A percentile compares a stretch with the other conserved stretches of the same genome.
Evolutionary conservation across 2,113 vertebrate species (phyloP).

Genomic region (Elephantulus edwardii): DNA sequence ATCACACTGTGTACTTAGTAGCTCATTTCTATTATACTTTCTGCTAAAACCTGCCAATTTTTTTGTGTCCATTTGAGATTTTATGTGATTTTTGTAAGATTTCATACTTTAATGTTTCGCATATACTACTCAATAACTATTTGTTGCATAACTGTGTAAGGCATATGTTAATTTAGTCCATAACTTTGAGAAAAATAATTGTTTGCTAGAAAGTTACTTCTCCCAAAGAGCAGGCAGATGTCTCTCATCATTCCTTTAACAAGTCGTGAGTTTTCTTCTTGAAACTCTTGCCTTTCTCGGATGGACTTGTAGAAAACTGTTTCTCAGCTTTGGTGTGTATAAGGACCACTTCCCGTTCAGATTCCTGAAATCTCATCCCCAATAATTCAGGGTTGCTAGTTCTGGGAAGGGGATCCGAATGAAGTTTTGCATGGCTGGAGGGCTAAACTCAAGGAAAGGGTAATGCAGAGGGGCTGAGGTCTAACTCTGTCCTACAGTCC

Average conservation of each 20-base stretch:
- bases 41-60: slow-evolving; percentile 21
- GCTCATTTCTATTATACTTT: background rate
- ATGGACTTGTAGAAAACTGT: background rate
- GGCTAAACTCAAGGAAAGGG: background rate
- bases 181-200: background rate
- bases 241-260: background rate
- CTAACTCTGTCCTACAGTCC: background rate
- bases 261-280: background rate
- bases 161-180: background rate
- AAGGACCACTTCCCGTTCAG: background rate
- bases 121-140: background rate
- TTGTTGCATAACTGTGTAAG: background rate
- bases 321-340: background rate
- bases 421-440: background rate
- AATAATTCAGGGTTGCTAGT: background rate
- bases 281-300: background rate
- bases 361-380: background rate
- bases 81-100: background rate
- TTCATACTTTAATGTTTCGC: slow-evolving; percentile 14
- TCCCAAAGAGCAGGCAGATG: background rate
- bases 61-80: background rate
- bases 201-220: slow-evolving; percentile 35
- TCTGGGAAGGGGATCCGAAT: background rate
- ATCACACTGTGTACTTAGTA: background rate
- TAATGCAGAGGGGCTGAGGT: rapidly evolving